Percentiles rank a stretch among this genome's conserved stretches.
Conservation (phyloP, 2,888 invertebrate species). For the Lissocephala sabroskyi region DNA sequence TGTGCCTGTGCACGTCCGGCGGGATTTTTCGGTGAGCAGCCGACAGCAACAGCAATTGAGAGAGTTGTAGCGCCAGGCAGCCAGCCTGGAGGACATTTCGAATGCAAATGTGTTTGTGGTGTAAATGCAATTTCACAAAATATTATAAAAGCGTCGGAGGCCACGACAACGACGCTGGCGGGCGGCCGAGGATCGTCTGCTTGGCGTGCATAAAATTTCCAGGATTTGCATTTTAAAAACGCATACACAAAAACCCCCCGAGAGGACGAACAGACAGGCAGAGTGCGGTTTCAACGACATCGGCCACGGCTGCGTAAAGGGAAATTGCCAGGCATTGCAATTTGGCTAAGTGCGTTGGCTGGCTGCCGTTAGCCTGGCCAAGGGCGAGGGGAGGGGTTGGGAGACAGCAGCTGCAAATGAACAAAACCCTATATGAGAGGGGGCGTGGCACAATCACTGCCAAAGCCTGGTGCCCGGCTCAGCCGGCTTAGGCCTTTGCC, state of each 20-base stretch:
- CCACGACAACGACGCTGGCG: constrained; percentile 1
- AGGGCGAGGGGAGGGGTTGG: too few relatives aligned
- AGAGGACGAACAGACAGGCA: constrained; percentile 28
- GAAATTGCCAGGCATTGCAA: constrained; percentile 53
- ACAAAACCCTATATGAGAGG: too few relatives aligned
- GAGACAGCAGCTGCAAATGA: too few relatives aligned
- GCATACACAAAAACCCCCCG: constrained; percentile 28
- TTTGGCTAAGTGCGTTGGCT: constrained; percentile 50
- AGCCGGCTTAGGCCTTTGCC: constrained; percentile 38
- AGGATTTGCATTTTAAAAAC: constrained; percentile 58
- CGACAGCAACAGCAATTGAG: constrained; percentile 22
- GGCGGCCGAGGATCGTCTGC: constrained; percentile 19
- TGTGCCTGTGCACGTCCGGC: not conserved
- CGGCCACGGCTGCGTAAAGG: constrained; percentile 38
- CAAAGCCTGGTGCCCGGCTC: constrained; percentile 6
- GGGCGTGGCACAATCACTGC: constrained; percentile 44
- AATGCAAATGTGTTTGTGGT: constrained; percentile 64
- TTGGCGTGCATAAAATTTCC: constrained; percentile 56
- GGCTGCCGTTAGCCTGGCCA: not conserved
- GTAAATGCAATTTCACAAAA: constrained; percentile 64
- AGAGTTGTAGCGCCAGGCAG: constrained; percentile 34
- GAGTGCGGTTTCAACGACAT: constrained; percentile 51
- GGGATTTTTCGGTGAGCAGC: not conserved
- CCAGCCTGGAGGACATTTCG: constrained; percentile 35
- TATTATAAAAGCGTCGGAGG: constrained; percentile 47